Evolutionary conservation across 2,797 vertebrate genomes (phyloP), one percentile per base, ranked within the genome.

Genomic region (Enteromius anoplus): DNA sequence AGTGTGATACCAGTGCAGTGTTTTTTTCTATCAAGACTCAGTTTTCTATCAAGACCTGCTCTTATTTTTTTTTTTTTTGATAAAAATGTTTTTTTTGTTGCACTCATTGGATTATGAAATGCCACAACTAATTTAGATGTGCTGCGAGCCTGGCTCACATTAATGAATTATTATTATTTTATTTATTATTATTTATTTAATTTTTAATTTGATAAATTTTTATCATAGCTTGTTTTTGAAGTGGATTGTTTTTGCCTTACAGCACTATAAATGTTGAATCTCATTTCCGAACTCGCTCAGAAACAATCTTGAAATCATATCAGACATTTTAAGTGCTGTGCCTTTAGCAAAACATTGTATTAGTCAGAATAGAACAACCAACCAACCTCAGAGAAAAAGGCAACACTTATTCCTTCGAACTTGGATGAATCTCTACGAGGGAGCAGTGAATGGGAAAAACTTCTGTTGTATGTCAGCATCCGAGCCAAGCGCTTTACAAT

Each of bases 401-500:
- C n/a, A 58, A 58, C 21, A 23, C 53, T 58, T 60, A 7, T 65
- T 58, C 29, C 49, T 65, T 75, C 23, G 23, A 65, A 66, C 19
- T 66, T n/a, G 34, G 23, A 29, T 82, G 62, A 83, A 69, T 83
- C 34, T 12, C n/a, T 55, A 23, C 19, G 23, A 55, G 10, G 76
- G 62, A 45, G 62, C 49, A 55, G 62, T 12, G 34, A 68, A 29
- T 34, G 9, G 34, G 34, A 40, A 76, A 81, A 51, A 19, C 58
- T 73, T 64, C 80, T 73, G 80, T 81, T 73, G 80, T 37, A 29
- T 42, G n/a, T 55, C 34, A 42, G 32, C 23, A 51, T 66, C 60
- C 6, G 19, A 72, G 42, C 80, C 70, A 65, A 26, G 47, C 37
- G 5, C 19, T 83, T 69, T 49, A 76, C 64, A 76, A 68, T 75